Percentiles rank a stretch among this genome's conserved stretches.
Evolutionary conservation across 2,797 vertebrate species (phyloP).

Genomic region (Micrastur ruficollis): DNA sequence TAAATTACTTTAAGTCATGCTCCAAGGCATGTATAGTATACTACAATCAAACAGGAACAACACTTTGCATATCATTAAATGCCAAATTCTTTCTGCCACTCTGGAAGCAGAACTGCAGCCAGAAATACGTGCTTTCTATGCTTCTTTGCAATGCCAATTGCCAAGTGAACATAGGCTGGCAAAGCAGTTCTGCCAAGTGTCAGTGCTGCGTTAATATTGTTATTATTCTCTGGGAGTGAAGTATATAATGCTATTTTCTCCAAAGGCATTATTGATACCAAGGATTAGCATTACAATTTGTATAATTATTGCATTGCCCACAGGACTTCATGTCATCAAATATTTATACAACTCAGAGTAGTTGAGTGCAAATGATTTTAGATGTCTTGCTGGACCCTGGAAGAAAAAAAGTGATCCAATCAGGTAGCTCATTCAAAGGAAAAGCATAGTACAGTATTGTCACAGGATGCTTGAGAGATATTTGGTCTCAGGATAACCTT

Average conservation of each 20-base stretch:
- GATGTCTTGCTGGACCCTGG: slow-evolving; percentile 16
- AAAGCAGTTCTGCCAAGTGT: slow-evolving; percentile 64
- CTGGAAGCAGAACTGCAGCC: slow-evolving; percentile 62
- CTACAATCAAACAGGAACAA: slow-evolving; percentile 73
- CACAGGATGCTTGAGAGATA: not conserved
- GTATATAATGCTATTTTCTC: slow-evolving; percentile 63
- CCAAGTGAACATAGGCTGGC: slow-evolving; percentile 60
- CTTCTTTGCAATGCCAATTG: slow-evolving; percentile 64
- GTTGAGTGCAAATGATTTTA: slow-evolving; percentile 9
- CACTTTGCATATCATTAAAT: slow-evolving; percentile 75
- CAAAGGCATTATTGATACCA: slow-evolving; percentile 59
- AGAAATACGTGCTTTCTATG: slow-evolving; percentile 58
- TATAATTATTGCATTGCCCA: slow-evolving; percentile 64
- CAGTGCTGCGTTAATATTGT: slow-evolving; percentile 62
- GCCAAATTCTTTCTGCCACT: slow-evolving; percentile 71
- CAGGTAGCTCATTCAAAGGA: not conserved
- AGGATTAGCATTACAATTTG: slow-evolving; percentile 68
- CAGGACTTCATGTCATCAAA: slow-evolving; percentile 63
- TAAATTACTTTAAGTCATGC: slow-evolving; percentile 79
- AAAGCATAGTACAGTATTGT: not conserved
- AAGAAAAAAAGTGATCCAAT: not conserved
- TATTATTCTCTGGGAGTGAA: slow-evolving; percentile 66
- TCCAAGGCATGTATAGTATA: slow-evolving; percentile 74
- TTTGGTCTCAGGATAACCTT: not conserved
- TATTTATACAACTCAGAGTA: slow-evolving; percentile 59